Conservation (phyloP, 1,140 invertebrate genomes). For the Aphelinus atriplicis region DNA sequence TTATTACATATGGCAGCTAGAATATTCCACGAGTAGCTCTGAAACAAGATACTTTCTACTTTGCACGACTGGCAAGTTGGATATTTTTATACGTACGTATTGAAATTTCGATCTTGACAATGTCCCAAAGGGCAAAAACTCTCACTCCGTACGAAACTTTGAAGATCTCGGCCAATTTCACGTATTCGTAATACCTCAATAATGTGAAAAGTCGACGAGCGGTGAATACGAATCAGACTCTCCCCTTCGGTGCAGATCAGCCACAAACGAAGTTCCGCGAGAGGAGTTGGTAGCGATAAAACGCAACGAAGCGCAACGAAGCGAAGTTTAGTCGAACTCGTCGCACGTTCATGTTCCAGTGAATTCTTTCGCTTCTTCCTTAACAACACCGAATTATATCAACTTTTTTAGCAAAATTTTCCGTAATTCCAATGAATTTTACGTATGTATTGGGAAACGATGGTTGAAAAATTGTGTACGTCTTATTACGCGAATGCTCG, state of each 20-base stretch:
- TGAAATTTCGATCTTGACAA: conserved; percentile 15
- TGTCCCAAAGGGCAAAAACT: conserved; percentile 8
- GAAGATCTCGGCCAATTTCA: conserved; percentile 5
- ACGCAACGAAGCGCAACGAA: no score
- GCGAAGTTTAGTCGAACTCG: no score
- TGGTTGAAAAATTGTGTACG: no score
- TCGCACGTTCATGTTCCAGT: no score
- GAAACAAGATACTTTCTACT: background rate
- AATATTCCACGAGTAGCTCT: no score
- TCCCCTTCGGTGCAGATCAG: background rate
- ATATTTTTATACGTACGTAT: background rate
- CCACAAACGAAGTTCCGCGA: conserved; percentile 12
- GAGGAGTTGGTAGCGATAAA: background rate
- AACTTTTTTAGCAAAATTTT: no score
- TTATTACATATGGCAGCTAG: no score
- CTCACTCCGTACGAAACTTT: conserved; percentile 10
- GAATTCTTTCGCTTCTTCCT: no score
- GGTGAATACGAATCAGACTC: conserved; percentile 4
- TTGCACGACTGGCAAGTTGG: background rate
- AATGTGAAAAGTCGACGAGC: conserved; percentile 43
- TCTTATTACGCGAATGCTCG: no score
- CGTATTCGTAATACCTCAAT: conserved; percentile 18
- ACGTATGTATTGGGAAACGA: no score
- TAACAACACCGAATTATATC: no score
- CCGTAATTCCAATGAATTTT: no score